Conservation (phyloP, 2,888 invertebrate species). For the Artemia sp. region DNA sequence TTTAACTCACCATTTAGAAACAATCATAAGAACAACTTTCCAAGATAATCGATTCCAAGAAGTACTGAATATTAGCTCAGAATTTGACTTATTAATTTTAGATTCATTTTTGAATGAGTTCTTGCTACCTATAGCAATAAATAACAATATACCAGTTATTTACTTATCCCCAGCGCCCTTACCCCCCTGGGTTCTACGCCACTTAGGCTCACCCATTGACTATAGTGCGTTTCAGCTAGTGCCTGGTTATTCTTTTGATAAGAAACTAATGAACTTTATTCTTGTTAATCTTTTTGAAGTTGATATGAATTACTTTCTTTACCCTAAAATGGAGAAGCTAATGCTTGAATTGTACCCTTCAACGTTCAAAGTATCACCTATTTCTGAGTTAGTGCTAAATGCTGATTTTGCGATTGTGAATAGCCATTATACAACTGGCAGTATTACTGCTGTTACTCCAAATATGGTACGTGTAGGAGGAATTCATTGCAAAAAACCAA, state of each 20-base stretch:
- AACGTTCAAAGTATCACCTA: not conserved
- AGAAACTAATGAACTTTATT: not conserved
- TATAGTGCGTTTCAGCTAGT: not conserved
- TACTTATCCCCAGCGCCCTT: not conserved
- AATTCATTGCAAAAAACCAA: not conserved
- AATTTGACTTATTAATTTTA: not conserved
- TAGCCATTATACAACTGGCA: not conserved
- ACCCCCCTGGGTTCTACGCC: not conserved
- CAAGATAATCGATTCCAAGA: not conserved
- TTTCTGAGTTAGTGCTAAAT: not conserved
- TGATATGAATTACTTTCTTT: not conserved
- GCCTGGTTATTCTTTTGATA: not conserved
- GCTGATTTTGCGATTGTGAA: not conserved
- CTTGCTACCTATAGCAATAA: not conserved
- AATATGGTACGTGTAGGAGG: slow-evolving; percentile 12
- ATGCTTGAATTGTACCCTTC: not conserved
- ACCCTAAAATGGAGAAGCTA: not conserved
- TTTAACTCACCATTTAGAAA: not conserved
- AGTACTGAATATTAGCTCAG: not conserved
- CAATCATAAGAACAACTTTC: not conserved
- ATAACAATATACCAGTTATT: not conserved
- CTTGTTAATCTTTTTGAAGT: slow-evolving; percentile 1
- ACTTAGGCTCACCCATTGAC: not conserved
- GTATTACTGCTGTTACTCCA: not conserved
- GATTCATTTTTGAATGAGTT: slow-evolving; percentile 7